Evolutionary conservation across 2,797 vertebrate species (phyloP), one percentile per base, ranked within the genome.

Genomic region (Intellagama lesueurii): DNA sequence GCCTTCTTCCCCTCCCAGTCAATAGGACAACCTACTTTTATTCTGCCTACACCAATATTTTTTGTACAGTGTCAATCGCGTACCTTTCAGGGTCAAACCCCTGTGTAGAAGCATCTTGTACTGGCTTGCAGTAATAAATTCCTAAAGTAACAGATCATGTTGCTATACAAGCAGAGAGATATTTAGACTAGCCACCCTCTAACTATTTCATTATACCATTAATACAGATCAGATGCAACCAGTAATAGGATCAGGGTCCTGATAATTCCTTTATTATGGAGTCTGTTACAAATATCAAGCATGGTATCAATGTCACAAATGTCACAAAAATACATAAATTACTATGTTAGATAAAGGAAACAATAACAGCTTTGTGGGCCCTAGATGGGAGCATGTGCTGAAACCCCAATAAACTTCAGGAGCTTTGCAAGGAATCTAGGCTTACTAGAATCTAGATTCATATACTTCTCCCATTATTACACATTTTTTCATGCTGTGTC

Each of bases 401-500:
- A 73, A 86, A 7, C 22, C 14, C 30, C 76, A 90, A 60, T 17
- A 70, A 16, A 30, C 84, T 26, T 93, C 32, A 35, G 0, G 85
- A 56, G n/a, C 19, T 76, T 22, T 85, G 35, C n/a, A 86, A 69
- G 72, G 78, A 84, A 83, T 76, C 87, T 91, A 94, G 85, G 85
- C 47, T 22, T 90, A 87, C 30, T 87, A 78, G 72, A 89, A 86
- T 56, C 24, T 69, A 91, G 44, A 19, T 66, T 92, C 87, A 94
- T 94, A 86, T 56, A 56, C 26, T 91, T 94, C 88, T 49, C 12
- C 72, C 24, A 56, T 92, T 94, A 83, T 26, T 64, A 32, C 68
- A 85, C 89, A 72, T 19, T 2, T 92, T 89, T 90, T 83, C 91
- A 89, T 91, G 76, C 88, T 94, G 19, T 78, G 91, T 90, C 78